Percentiles rank a stretch among this genome's conserved stretches.
phyloP scores from a whole-genome alignment of 1,140 invertebrate species.

The Leucophenga varia region DNA sequence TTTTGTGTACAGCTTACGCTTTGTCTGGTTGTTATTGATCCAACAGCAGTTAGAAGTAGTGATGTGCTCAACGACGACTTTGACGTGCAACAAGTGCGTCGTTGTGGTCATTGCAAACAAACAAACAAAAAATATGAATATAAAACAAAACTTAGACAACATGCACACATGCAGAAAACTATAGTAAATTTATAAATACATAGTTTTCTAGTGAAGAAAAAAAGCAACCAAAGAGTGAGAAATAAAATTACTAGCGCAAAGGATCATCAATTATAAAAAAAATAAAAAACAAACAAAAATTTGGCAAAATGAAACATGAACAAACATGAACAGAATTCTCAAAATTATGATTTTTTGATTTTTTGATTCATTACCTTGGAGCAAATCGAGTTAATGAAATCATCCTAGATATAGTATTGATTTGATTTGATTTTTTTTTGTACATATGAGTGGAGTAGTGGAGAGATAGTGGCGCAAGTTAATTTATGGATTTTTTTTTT shows the following conservation, averaged over 20 bases:
- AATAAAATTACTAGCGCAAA: constrained; percentile 14
- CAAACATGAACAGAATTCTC: constrained; percentile 3
- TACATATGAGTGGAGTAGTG: no score
- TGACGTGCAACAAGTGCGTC: no score
- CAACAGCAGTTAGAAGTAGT: constrained; percentile 43
- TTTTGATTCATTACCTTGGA: constrained; percentile 69
- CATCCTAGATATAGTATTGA: constrained; percentile 62
- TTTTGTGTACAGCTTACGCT: constrained; percentile 45
- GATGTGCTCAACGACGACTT: constrained; percentile 52
- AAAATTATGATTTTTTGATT: constrained; percentile 41
- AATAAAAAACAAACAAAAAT: constrained; percentile 22
- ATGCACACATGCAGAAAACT: no score
- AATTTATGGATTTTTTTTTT: constrained; percentile 17
- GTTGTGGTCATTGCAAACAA: constrained; percentile 18
- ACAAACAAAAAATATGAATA: no score
- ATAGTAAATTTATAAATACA: background rate
- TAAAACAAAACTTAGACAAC: no score
- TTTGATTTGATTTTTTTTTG: constrained; percentile 28
- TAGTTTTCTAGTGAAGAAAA: background rate
- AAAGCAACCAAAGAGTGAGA: constrained; percentile 18
- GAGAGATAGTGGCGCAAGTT: background rate
- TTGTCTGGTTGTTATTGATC: constrained; percentile 55
- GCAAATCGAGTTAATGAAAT: constrained; percentile 70
- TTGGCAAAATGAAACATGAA: constrained; percentile 37
- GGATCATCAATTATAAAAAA: no score